phyloP scores from a whole-genome alignment of 2,888 invertebrate genomes.

The Cacoxenus indagator region DNA sequence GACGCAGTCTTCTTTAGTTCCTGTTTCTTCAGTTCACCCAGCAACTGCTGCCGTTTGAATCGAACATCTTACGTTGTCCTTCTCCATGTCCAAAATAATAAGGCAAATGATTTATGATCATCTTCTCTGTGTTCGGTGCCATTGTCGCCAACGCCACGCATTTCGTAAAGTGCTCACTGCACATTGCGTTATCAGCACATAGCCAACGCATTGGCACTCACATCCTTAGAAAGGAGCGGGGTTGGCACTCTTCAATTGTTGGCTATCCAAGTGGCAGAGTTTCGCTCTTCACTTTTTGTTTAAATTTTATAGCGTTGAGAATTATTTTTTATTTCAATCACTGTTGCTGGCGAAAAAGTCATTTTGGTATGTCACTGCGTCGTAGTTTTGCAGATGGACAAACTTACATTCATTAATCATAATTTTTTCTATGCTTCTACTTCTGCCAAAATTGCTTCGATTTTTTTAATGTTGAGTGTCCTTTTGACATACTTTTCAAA shows the following conservation, averaged over 20 bases:
- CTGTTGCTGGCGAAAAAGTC: neutral
- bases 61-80: neutral
- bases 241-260: neutral
- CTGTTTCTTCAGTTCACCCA: slow-evolving; percentile 1
- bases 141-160: no score
- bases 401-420: slow-evolving; percentile 54
- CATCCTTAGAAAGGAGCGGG: neutral
- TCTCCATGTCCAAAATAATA: neutral
- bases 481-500: slow-evolving; percentile 16
- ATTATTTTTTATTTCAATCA: slow-evolving; percentile 1
- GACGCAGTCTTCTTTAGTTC: no score
- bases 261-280: neutral
- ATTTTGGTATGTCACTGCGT: no score
- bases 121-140: neutral
- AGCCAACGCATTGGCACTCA: neutral
- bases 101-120: slow-evolving; percentile 17
- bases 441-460: neutral
- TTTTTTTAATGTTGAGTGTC: slow-evolving; percentile 2
- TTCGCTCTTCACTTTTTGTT: neutral
- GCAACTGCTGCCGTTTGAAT: neutral
- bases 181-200: slow-evolving; percentile 12
- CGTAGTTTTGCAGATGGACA: neutral
- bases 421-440: slow-evolving; percentile 35
- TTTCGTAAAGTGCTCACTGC: neutral
- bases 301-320: slow-evolving; percentile 15